Evolutionary conservation across 2,888 invertebrate genomes (phyloP).

Genomic region (Halictus quadricinctus): DNA sequence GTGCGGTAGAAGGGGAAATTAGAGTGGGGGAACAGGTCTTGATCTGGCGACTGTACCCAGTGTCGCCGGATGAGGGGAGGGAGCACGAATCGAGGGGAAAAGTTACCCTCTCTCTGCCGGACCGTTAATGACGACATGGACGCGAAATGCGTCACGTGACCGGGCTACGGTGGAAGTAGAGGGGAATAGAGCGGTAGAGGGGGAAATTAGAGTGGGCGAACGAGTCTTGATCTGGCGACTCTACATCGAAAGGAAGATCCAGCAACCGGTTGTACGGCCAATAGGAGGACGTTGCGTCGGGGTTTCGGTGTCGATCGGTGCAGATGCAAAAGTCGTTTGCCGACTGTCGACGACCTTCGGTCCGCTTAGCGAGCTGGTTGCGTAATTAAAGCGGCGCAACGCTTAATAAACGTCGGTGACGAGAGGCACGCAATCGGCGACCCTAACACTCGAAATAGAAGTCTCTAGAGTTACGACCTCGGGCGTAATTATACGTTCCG

Average conservation of each 20-base stretch:
- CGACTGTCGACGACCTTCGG: conserved; percentile 68
- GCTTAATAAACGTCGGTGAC: conserved; percentile 67
- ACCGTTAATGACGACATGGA: too few relatives aligned
- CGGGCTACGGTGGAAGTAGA: too few relatives aligned
- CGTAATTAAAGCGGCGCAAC: conserved; percentile 69
- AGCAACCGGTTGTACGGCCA: neutral
- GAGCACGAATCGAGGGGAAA: too few relatives aligned
- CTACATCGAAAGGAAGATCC: neutral
- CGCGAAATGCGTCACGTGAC: too few relatives aligned
- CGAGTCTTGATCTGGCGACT: too few relatives aligned
- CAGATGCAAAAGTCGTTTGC: conserved; percentile 39
- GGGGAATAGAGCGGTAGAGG: too few relatives aligned
- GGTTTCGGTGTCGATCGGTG: conserved; percentile 15
- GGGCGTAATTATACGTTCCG: conserved; percentile 57
- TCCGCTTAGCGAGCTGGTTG: conserved; percentile 63
- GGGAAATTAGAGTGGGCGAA: too few relatives aligned
- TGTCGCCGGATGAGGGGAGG: too few relatives aligned
- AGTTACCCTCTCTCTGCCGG: too few relatives aligned
- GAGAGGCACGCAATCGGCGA: conserved; percentile 65
- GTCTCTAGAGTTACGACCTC: conserved; percentile 66
- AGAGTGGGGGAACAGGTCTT: too few relatives aligned
- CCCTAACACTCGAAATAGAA: conserved; percentile 69
- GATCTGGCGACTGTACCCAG: too few relatives aligned
- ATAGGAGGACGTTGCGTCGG: neutral
- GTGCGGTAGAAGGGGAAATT: too few relatives aligned